phyloP scores from a whole-genome alignment of 2,113 vertebrate genomes.

The Silurus glanis region DNA sequence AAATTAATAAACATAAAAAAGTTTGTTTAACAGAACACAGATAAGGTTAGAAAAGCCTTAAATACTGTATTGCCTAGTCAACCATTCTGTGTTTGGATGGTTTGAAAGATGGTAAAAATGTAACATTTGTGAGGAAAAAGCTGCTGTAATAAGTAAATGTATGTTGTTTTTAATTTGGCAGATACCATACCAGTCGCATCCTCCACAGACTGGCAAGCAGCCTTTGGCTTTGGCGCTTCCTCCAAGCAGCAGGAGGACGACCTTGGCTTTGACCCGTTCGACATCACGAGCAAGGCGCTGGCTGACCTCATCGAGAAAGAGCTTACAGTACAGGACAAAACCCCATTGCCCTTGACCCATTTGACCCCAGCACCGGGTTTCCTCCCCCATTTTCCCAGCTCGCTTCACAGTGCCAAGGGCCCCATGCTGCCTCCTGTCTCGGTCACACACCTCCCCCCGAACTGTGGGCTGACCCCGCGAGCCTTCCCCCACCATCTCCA shows the following conservation, averaged over 20 bases:
- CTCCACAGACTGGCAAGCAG: conserved; percentile 94
- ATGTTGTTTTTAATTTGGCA: conserved; percentile 52
- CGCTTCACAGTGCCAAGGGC: conserved; percentile 27
- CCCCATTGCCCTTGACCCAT: conserved; percentile 63
- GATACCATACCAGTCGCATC: conserved; percentile 92
- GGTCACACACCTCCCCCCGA: conserved; percentile 74
- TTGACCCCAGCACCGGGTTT: conserved; percentile 48
- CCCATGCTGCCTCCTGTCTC: conserved; percentile 29
- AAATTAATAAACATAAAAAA: neutral
- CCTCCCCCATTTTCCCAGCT: conserved; percentile 12
- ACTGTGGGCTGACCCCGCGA: conserved; percentile 76
- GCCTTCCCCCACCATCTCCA: conserved; percentile 83
- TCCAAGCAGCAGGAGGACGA: conserved; percentile 91
- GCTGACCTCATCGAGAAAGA: conserved; percentile 93
- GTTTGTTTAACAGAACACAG: neutral
- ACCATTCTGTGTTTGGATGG: neutral
- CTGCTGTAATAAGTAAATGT: neutral
- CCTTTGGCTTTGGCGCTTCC: conserved; percentile 90
- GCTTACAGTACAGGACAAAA: conserved; percentile 82
- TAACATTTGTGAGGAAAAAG: neutral
- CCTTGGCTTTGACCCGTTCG: conserved; percentile 90
- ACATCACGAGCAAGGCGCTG: conserved; percentile 90
- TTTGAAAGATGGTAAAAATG: neutral
- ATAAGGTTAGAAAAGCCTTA: neutral
- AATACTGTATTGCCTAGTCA: neutral